Conservation (phyloP, 2,888 invertebrate species). For the Morpho achilles region DNA sequence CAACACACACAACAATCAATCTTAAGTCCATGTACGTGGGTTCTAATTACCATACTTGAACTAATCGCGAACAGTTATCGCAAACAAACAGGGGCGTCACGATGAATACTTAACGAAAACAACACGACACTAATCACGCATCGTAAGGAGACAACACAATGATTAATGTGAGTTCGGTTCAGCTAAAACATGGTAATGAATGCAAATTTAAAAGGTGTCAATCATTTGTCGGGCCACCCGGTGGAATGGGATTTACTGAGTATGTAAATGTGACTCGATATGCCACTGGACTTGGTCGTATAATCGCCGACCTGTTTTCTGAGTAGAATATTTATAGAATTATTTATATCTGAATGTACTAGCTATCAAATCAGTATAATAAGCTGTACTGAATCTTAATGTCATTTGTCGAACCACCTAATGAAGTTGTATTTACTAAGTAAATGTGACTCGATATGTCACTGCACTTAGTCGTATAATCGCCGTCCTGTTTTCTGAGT, state of each 20-base stretch:
- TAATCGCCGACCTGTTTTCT: slow-evolving; percentile 53
- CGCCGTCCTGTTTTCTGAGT: too few relatives aligned
- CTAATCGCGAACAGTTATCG: slow-evolving; percentile 38
- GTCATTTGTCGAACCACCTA: too few relatives aligned
- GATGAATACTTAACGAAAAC: slow-evolving; percentile 53
- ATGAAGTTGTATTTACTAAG: too few relatives aligned
- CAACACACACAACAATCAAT: slow-evolving; percentile 11
- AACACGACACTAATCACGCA: slow-evolving; percentile 60
- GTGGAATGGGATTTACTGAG: slow-evolving; percentile 53
- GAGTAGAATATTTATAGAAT: slow-evolving; percentile 37
- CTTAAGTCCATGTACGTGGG: slow-evolving; percentile 26
- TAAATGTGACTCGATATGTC: too few relatives aligned
- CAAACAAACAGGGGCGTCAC: slow-evolving; percentile 42
- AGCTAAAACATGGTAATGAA: slow-evolving; percentile 57
- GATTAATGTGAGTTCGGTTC: slow-evolving; percentile 39
- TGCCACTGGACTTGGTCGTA: slow-evolving; percentile 63
- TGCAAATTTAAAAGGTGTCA: slow-evolving; percentile 77
- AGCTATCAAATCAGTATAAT: too few relatives aligned
- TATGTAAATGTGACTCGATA: slow-evolving; percentile 61
- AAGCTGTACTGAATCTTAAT: too few relatives aligned
- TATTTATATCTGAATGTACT: slow-evolving; percentile 12
- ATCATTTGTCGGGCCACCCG: slow-evolving; percentile 70
- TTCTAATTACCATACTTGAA: slow-evolving; percentile 28
- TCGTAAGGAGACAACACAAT: slow-evolving; percentile 52
- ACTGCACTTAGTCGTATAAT: too few relatives aligned